Evolutionary conservation across 2,888 invertebrate genomes (phyloP).

Genomic region (Fragum fragum): DNA sequence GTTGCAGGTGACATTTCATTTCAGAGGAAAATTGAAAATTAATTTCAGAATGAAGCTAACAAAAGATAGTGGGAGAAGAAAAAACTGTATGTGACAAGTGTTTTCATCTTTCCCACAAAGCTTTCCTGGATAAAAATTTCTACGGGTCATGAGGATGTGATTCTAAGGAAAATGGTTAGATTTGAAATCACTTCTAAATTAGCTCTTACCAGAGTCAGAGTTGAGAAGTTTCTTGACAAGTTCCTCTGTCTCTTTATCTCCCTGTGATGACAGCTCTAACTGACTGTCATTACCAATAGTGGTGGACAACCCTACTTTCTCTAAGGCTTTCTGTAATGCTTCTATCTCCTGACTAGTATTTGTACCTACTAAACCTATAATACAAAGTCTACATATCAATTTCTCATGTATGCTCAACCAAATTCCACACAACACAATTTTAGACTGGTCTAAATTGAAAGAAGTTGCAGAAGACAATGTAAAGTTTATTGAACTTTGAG

Average conservation of each 20-base stretch:
- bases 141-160: too few species aligned
- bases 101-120: background rate
- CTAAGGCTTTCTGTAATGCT: constrained; percentile 81
- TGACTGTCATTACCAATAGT: constrained; percentile 75
- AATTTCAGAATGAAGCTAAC: background rate
- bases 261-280: constrained; percentile 68
- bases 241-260: constrained; percentile 67
- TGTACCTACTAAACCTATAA: constrained; percentile 79
- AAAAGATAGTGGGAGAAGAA: background rate
- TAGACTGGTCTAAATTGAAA: too few species aligned
- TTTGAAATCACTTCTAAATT: too few species aligned
- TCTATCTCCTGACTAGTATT: constrained; percentile 85
- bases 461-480: too few species aligned
- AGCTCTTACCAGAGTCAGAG: constrained; percentile 16
- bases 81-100: background rate
- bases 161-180: too few species aligned
- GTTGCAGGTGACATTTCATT: background rate
- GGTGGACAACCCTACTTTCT: constrained; percentile 80
- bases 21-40: background rate
- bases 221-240: constrained; percentile 72
- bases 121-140: background rate
- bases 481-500: too few species aligned
- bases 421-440: too few species aligned
- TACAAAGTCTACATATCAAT: too few species aligned
- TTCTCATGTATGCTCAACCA: too few species aligned